Percentiles rank a stretch among this genome's conserved stretches.
Evolutionary conservation across 2,797 vertebrate genomes (phyloP).

Genomic region (Sebastes goodei): DNA sequence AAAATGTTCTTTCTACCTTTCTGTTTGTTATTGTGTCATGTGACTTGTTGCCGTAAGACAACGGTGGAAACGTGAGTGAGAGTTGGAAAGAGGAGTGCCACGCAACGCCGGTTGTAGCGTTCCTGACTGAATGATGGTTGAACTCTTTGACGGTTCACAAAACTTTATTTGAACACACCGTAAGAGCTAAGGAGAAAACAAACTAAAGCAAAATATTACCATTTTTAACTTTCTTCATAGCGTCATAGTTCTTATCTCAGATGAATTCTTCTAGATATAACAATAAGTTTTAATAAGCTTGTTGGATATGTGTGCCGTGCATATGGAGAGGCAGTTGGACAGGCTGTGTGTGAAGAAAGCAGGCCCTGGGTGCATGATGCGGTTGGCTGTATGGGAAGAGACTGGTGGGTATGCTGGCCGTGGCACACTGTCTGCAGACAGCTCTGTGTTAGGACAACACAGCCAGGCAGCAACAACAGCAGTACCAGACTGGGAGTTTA

Average conservation of each 20-base stretch:
- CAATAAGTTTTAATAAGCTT: background rate
- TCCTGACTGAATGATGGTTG: no score
- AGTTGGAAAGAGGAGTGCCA: no score
- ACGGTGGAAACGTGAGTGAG: no score
- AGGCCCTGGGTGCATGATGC: background rate
- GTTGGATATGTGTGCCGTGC: background rate
- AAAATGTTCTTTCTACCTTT: no score
- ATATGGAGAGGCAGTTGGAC: background rate
- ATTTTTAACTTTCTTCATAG: no score
- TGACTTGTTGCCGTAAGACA: no score
- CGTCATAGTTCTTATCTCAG: background rate
- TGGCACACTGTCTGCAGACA: constrained; percentile 53
- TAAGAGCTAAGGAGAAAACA: no score
- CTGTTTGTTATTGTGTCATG: no score
- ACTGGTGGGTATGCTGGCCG: constrained; percentile 6
- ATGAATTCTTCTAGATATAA: background rate
- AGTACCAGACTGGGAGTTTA: constrained; percentile 30
- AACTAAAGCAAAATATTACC: no score
- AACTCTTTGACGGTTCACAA: no score
- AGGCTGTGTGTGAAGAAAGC: background rate
- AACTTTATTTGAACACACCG: no score
- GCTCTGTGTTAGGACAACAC: constrained; percentile 61
- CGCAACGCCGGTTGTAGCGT: no score
- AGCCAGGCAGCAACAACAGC: constrained; percentile 40
- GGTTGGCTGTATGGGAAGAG: constrained; percentile 34